These are phyloP conservation scores for Keiferia lycopersicella DNA, from an alignment of 2,888 invertebrate genomes.

Conservation along the genomic window DNA sequence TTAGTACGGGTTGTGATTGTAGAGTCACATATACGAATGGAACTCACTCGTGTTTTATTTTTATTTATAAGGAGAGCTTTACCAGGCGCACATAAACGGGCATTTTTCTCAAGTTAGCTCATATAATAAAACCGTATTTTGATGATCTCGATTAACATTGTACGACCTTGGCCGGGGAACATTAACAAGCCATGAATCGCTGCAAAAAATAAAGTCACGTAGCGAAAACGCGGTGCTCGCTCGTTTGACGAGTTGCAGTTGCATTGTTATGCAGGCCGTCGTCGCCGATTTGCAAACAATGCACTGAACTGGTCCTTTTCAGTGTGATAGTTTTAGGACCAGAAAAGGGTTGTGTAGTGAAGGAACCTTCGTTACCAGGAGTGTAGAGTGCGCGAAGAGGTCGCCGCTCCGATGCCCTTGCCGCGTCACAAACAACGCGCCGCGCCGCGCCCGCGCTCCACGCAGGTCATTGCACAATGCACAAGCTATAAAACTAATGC, in stretches of 20 bases:
- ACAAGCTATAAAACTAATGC: conserved; percentile 29
- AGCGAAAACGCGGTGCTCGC: conserved; percentile 32
- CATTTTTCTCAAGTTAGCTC: conserved; percentile 15
- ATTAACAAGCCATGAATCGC: conserved; percentile 37
- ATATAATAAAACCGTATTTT: conserved; percentile 24
- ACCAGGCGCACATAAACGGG: conserved; percentile 17
- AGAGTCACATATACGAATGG: not conserved
- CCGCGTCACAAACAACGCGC: conserved; percentile 44
- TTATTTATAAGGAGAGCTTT: not conserved
- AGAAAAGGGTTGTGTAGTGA: conserved; percentile 70
- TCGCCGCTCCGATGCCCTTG: conserved; percentile 53
- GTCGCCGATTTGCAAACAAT: conserved; percentile 51
- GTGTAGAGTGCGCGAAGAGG: conserved; percentile 52
- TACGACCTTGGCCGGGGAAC: conserved; percentile 41
- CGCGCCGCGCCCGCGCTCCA: conserved; percentile 25
- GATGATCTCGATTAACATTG: conserved; percentile 35
- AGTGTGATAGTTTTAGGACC: conserved; percentile 58
- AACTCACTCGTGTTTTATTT: not conserved
- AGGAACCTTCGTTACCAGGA: conserved; percentile 71
- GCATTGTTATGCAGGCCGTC: conserved; percentile 36
- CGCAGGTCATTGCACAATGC: conserved; percentile 52
- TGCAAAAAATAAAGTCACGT: conserved; percentile 40
- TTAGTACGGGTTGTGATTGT: not conserved
- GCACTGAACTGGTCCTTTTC: conserved; percentile 51
- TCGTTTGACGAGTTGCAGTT: conserved; percentile 33